These are phyloP conservation scores for Dolichopus griseipennis DNA, from an alignment of 2,888 invertebrate species.

Conservation along the genomic window DNA sequence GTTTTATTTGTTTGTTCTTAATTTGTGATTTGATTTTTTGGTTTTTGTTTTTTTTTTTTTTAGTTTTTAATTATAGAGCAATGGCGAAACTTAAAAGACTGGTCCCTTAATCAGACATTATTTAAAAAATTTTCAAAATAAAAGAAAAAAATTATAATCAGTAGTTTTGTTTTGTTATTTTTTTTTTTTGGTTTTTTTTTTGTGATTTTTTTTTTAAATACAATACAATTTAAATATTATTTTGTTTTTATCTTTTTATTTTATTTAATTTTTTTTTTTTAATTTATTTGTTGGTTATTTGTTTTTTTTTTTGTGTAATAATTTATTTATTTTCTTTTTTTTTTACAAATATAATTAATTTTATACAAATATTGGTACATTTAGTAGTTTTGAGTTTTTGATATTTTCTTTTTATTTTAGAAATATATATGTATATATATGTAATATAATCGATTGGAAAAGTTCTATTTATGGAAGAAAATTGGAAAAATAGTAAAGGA, in stretches of 20 bases:
- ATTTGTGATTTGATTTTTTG: neutral
- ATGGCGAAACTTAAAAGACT: slow-evolving; percentile 46
- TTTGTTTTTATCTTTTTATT: neutral
- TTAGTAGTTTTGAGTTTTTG: no score
- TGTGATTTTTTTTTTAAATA: neutral
- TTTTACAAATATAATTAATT: no score
- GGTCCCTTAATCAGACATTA: slow-evolving; percentile 46
- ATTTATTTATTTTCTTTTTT: no score
- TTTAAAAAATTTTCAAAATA: slow-evolving; percentile 36
- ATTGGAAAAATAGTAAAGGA: no score
- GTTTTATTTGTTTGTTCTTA: neutral
- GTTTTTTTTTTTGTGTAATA: neutral
- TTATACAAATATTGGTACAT: no score
- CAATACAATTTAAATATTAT: neutral
- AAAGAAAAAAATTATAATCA: slow-evolving; percentile 4
- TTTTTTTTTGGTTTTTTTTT: neutral
- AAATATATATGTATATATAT: no score
- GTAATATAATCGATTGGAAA: no score
- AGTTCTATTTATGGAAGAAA: no score
- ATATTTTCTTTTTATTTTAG: no score
- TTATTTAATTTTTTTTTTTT: neutral
- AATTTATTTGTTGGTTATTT: neutral
- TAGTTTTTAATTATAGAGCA: slow-evolving; percentile 31
- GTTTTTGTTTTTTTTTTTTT: neutral
- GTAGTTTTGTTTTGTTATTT: neutral